These are phyloP conservation scores for Drosophila ananassae DNA, from an alignment of 1,140 invertebrate species.

Conservation along the genomic window DNA sequence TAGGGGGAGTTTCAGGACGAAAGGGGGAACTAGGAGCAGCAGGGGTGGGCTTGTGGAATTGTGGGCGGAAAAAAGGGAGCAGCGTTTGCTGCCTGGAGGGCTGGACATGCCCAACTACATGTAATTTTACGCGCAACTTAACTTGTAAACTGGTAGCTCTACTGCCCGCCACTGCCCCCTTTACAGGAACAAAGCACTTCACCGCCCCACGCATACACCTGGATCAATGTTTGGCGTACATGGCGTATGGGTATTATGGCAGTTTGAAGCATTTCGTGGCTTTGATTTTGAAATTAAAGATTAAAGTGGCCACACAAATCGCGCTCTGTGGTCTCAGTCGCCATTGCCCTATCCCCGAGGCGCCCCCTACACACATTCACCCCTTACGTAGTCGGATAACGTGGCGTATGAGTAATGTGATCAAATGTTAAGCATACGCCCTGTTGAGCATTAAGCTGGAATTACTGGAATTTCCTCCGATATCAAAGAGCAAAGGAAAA, in stretches of 20 bases:
- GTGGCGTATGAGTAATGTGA: constrained; percentile 50
- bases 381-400: constrained; percentile 20
- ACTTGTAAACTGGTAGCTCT: constrained; percentile 62
- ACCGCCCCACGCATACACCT: constrained; percentile 14
- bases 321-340: constrained; percentile 24
- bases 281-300: constrained; percentile 75
- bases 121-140: constrained; percentile 82
- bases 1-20: constrained; percentile 26
- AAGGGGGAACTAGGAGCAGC: background rate
- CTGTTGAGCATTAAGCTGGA: constrained; percentile 53
- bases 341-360: fast-evolving
- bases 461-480: constrained; percentile 43
- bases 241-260: constrained; percentile 74
- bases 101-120: constrained; percentile 75
- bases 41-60: background rate
- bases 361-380: background rate
- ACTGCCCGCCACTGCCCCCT: background rate
- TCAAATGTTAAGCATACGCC: constrained; percentile 59
- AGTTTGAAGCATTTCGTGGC: constrained; percentile 55
- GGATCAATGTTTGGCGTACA: constrained; percentile 70
- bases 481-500: constrained; percentile 35
- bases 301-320: constrained; percentile 52
- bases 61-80: constrained; percentile 7
- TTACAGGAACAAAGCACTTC: background rate
- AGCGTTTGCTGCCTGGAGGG: constrained; percentile 29